phyloP scores from a whole-genome alignment of 1,140 invertebrate genomes.

The Monochamus saltuarius region DNA sequence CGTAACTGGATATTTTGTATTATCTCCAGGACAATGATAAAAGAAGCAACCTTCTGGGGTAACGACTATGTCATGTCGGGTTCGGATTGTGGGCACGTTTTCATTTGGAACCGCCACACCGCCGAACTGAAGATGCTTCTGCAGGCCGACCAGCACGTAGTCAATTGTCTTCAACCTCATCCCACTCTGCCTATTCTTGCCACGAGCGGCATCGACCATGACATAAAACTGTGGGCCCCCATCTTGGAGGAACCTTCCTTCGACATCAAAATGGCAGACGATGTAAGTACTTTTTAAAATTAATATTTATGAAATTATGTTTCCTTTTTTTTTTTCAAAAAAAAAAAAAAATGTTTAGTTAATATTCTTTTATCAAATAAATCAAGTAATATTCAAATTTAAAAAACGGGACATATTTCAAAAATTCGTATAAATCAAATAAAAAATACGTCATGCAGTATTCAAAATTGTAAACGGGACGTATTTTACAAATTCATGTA shows the following conservation, averaged over 20 bases:
- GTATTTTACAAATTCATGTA: too few relatives aligned
- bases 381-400: too few relatives aligned
- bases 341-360: too few relatives aligned
- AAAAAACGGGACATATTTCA: too few relatives aligned
- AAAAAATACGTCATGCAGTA: too few relatives aligned
- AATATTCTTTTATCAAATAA: too few relatives aligned
- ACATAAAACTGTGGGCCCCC: constrained; percentile 86
- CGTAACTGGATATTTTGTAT: neutral
- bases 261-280: constrained; percentile 66
- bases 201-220: constrained; percentile 88
- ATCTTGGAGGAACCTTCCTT: constrained; percentile 61
- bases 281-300: constrained; percentile 58
- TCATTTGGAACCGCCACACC: constrained; percentile 66
- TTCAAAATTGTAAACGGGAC: too few relatives aligned
- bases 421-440: too few relatives aligned
- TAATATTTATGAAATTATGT: too few relatives aligned
- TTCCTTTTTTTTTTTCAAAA: too few relatives aligned
- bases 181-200: constrained; percentile 78
- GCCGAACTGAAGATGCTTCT: constrained; percentile 74
- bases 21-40: constrained; percentile 79
- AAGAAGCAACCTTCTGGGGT: constrained; percentile 89
- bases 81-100: constrained; percentile 83
- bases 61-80: constrained; percentile 80
- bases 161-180: constrained; percentile 86
- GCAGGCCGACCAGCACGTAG: constrained; percentile 83